phyloP scores from a whole-genome alignment of 2,797 vertebrate genomes.

The Oryzias dopingdopingensis region DNA sequence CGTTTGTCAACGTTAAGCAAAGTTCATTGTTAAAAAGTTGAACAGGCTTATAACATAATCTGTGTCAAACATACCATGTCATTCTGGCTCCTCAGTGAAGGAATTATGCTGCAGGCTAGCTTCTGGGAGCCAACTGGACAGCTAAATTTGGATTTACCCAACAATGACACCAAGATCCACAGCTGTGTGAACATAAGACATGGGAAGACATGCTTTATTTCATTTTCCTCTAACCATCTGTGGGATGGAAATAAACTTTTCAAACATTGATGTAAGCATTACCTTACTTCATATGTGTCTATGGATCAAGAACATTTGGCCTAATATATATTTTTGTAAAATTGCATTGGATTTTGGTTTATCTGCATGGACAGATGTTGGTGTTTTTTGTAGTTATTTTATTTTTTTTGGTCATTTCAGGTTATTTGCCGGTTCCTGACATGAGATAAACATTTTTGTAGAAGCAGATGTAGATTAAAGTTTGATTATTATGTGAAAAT shows the following conservation, averaged over 20 bases:
- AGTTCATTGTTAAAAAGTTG: conserved; percentile 49
- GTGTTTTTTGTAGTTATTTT: too few relatives aligned
- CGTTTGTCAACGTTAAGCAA: conserved; percentile 32
- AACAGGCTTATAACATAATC: conserved; percentile 57
- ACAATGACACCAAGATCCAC: conserved; percentile 66
- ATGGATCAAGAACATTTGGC: not conserved
- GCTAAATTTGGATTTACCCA: conserved; percentile 67
- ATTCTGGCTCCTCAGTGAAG: conserved; percentile 56
- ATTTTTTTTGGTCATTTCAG: too few relatives aligned
- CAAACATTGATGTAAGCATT: conserved; percentile 32
- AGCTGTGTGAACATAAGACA: conserved; percentile 72
- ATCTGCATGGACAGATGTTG: too few relatives aligned
- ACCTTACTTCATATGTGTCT: conserved; percentile 13
- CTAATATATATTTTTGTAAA: not conserved
- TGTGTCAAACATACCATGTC: conserved; percentile 57
- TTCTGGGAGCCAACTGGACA: conserved; percentile 67
- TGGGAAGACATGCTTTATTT: conserved; percentile 53
- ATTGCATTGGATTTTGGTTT: too few relatives aligned
- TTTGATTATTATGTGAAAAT: too few relatives aligned
- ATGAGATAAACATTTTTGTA: too few relatives aligned
- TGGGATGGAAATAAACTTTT: conserved; percentile 57
- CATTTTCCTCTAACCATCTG: conserved; percentile 61
- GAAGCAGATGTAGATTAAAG: too few relatives aligned
- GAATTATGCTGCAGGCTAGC: conserved; percentile 63
- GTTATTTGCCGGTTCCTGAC: too few relatives aligned